Conservation (phyloP, 35 echinoderm and acorn worm genomes). For the Eucidaris tribuloides region DNA sequence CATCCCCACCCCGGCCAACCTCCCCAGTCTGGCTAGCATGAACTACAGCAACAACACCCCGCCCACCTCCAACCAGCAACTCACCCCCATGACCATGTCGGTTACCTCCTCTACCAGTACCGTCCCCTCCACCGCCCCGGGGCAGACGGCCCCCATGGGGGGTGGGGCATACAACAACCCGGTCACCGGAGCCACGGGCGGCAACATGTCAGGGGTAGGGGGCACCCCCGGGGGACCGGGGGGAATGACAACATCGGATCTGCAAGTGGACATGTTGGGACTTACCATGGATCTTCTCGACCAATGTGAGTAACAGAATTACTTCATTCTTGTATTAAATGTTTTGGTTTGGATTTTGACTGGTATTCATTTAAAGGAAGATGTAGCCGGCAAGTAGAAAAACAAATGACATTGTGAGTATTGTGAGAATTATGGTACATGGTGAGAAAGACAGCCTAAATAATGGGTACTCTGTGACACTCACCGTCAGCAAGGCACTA, state of each 20-base stretch:
- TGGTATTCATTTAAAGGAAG: too few species aligned
- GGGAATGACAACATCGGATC: neutral
- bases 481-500: too few species aligned
- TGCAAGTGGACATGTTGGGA: conserved; percentile 42
- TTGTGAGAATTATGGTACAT: too few species aligned
- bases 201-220: neutral
- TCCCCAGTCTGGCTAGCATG: conserved; percentile 21
- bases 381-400: too few species aligned
- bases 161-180: neutral
- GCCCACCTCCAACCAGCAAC: neutral
- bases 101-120: neutral
- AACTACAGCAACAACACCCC: conserved; percentile 1
- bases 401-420: too few species aligned
- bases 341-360: too few species aligned
- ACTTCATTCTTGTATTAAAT: too few species aligned
- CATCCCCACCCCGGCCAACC: conserved; percentile 45
- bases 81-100: neutral
- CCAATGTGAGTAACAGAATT: conserved; percentile 53
- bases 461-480: too few species aligned
- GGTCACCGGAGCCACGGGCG: neutral
- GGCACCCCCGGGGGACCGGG: neutral
- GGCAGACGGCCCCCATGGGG: neutral
- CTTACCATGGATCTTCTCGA: conserved; percentile 57
- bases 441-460: too few species aligned
- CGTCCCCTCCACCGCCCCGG: neutral